phyloP scores from a whole-genome alignment of 2,888 invertebrate species.

The Bursaphelenchus okinawaensis region DNA sequence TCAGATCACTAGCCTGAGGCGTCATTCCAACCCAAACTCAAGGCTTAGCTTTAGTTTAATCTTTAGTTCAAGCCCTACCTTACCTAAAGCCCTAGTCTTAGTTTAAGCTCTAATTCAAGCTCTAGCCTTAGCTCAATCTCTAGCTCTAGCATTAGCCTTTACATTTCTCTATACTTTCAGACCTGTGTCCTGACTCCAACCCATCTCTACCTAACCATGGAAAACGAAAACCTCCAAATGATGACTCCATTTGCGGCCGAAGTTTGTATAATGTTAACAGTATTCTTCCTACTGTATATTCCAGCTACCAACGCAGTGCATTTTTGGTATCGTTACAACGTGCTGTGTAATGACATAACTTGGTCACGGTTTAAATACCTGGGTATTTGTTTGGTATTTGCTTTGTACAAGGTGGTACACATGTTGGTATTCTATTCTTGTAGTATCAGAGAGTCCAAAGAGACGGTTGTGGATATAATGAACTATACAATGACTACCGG shows the following conservation, averaged over 20 bases:
- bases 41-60: no score
- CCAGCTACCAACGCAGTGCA: background rate
- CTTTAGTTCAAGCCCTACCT: no score
- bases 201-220: background rate
- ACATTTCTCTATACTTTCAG: no score
- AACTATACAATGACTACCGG: background rate
- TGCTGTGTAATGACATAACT: background rate
- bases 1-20: no score
- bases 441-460: background rate
- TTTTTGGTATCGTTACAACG: background rate
- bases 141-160: no score
- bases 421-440: background rate
- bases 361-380: background rate
- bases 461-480: background rate
- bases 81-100: no score
- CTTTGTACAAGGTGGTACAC: background rate
- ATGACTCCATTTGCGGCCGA: background rate
- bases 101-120: no score
- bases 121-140: no score
- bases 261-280: background rate
- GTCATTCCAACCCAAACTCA: no score
- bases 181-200: background rate
- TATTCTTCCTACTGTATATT: background rate
- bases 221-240: background rate
- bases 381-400: background rate